These are phyloP conservation scores for Silvanus unidentatus DNA, from an alignment of 2,888 invertebrate species.

Conservation along the genomic window DNA sequence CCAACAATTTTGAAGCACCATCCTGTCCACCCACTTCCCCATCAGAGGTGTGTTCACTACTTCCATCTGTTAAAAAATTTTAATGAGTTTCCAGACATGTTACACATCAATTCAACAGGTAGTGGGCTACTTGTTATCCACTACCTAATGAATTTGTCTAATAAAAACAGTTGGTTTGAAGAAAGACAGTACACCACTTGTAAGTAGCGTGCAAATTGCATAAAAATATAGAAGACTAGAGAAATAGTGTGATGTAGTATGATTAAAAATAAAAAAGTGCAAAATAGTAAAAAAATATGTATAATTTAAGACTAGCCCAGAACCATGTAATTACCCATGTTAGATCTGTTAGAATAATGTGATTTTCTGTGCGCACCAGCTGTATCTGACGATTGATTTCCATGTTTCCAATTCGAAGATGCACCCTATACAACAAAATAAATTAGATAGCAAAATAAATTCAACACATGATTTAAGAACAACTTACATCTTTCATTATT, in stretches of 20 bases:
- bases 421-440: constrained; percentile 43
- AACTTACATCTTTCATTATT: constrained; percentile 56
- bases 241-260: constrained; percentile 14
- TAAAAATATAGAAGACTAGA: no score
- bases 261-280: constrained; percentile 15
- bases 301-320: constrained; percentile 39
- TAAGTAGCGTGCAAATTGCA: no score
- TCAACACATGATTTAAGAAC: constrained; percentile 10
- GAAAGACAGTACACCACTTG: no score
- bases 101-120: no score
- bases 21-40: constrained; percentile 43
- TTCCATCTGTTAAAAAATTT: constrained; percentile 36
- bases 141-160: no score
- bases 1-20: constrained; percentile 57
- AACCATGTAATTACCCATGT: constrained; percentile 48
- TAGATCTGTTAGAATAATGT: constrained; percentile 70
- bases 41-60: constrained; percentile 46
- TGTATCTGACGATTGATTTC: constrained; percentile 44
- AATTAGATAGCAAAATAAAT: constrained; percentile 6
- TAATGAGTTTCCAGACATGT: background rate
- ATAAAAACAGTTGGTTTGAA: no score
- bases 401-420: constrained; percentile 37
- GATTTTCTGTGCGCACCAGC: constrained; percentile 69
- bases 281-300: constrained; percentile 9
- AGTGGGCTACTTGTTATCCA: no score